Conservation (phyloP, 64 coral and sea anemone species). For the Stylophora pistillata region DNA sequence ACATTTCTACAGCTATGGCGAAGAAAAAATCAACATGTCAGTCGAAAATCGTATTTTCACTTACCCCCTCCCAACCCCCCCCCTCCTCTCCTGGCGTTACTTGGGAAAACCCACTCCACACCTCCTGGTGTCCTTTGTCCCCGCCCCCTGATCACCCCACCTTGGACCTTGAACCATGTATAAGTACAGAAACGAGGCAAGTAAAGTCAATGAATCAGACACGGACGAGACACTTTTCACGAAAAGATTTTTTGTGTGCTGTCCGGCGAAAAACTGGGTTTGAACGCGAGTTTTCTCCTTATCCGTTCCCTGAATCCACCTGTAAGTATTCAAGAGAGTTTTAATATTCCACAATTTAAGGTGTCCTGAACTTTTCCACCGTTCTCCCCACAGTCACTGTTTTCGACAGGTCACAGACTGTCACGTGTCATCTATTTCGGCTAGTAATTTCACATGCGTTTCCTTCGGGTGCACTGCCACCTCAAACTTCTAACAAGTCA, state of each 20-base stretch:
- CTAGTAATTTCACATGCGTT: background rate
- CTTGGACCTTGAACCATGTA: constrained; percentile 15
- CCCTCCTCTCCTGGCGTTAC: background rate
- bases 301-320: background rate
- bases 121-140: background rate
- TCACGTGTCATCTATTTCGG: background rate
- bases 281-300: constrained; percentile 34
- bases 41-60: no score
- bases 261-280: background rate
- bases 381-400: background rate
- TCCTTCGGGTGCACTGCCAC: background rate
- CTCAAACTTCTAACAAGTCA: background rate
- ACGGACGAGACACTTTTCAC: background rate
- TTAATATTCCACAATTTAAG: background rate
- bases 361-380: background rate
- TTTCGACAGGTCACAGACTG: background rate
- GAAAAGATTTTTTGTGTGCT: background rate
- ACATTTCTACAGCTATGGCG: no score
- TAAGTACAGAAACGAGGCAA: background rate
- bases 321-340: background rate
- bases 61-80: background rate
- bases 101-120: background rate
- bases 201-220: background rate
- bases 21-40: no score
- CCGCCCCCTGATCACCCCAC: background rate